Conservation (phyloP, 2,888 invertebrate species). For the Tortrix viridana region DNA sequence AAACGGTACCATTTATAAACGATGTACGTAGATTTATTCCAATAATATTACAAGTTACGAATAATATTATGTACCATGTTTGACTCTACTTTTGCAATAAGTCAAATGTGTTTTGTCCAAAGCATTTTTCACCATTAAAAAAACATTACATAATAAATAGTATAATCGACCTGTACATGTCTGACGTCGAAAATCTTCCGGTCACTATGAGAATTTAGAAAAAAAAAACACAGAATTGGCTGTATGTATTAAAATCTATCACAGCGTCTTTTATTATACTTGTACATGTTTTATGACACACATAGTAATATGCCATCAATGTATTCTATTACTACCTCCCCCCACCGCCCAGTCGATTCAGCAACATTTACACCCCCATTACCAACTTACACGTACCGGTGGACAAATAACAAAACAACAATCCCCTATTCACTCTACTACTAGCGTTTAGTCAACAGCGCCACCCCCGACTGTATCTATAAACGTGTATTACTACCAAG, state of each 20-base stretch:
- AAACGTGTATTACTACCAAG: conserved; percentile 16
- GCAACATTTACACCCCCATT: conserved; percentile 14
- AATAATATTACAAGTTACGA: conserved; percentile 1
- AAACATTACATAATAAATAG: no score
- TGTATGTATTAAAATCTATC: no score
- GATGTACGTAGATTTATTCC: conserved; percentile 15
- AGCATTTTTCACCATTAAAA: no score
- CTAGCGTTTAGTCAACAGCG: conserved; percentile 10
- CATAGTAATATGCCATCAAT: conserved; percentile 6
- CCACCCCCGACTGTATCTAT: conserved; percentile 15
- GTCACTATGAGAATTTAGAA: no score
- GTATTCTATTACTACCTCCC: conserved; percentile 4
- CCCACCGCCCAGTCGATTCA: conserved; percentile 7
- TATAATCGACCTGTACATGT: no score
- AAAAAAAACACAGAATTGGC: no score
- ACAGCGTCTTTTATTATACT: no score
- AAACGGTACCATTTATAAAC: no score
- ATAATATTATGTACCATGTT: background rate
- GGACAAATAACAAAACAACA: conserved; percentile 10
- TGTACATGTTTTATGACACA: no score
- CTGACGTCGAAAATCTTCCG: no score
- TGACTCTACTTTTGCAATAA: background rate
- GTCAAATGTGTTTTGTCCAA: no score
- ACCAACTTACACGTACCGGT: conserved; percentile 9
- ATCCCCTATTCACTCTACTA: conserved; percentile 8